A percentile compares a stretch with the other conserved stretches of the same genome.
Conservation (phyloP, 2,888 invertebrate species). For the Drosophila helvetica region DNA sequence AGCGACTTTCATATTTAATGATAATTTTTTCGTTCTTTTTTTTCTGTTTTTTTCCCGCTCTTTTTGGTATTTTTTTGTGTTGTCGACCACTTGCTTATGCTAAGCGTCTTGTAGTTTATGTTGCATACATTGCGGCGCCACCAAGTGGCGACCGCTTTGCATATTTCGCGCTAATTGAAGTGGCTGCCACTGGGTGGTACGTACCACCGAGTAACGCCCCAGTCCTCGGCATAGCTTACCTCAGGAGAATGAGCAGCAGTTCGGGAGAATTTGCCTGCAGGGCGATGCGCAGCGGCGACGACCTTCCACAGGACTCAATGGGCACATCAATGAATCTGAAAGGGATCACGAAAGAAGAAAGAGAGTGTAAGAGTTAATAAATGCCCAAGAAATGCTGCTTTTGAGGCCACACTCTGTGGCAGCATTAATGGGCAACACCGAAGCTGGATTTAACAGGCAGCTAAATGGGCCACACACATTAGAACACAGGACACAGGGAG, state of each 20-base stretch:
- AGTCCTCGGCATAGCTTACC: slow-evolving; percentile 69
- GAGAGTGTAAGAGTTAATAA: slow-evolving; percentile 23
- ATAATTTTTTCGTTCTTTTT: slow-evolving; percentile 60
- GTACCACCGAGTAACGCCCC: not conserved
- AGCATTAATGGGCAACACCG: slow-evolving; percentile 41
- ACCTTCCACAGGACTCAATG: slow-evolving; percentile 91
- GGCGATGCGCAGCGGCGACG: slow-evolving; percentile 89
- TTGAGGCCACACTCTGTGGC: slow-evolving; percentile 40
- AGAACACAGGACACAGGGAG: slow-evolving; percentile 28
- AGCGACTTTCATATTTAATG: slow-evolving; percentile 76
- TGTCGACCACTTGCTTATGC: slow-evolving; percentile 71
- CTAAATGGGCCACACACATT: slow-evolving; percentile 40
- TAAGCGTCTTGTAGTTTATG: slow-evolving; percentile 65
- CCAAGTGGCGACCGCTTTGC: slow-evolving; percentile 65
- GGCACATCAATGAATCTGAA: slow-evolving; percentile 90
- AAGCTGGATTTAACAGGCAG: slow-evolving; percentile 37
- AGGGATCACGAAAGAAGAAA: not conserved
- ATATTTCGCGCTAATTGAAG: slow-evolving; percentile 73
- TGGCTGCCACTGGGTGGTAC: slow-evolving; percentile 25
- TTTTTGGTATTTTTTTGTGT: slow-evolving; percentile 43
- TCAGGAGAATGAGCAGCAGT: slow-evolving; percentile 89
- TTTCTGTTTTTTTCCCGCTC: slow-evolving; percentile 27
- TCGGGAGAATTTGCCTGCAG: slow-evolving; percentile 90
- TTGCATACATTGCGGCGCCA: slow-evolving; percentile 61
- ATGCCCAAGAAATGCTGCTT: slow-evolving; percentile 25